phyloP scores from a whole-genome alignment of 2,797 vertebrate genomes.

The Jordanella pulchra region DNA sequence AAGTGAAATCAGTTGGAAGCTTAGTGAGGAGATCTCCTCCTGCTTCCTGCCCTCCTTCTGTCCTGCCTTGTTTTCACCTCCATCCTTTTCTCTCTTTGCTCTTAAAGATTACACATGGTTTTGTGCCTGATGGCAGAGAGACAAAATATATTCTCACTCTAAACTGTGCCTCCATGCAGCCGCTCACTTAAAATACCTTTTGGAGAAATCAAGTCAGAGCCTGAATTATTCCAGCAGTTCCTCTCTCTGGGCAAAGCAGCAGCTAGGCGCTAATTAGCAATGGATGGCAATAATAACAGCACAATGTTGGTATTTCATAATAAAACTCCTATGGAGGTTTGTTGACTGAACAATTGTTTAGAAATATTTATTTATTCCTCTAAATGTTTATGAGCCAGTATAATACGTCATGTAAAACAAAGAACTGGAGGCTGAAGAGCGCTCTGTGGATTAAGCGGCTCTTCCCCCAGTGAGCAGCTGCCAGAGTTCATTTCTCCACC shows the following conservation, averaged over 20 bases:
- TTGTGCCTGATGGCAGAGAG: background rate
- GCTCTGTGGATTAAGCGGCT: background rate
- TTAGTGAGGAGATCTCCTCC: background rate
- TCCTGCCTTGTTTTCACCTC: background rate
- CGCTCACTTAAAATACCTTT: conserved; percentile 17
- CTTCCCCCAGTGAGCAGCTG: conserved; percentile 12
- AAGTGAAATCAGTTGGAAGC: background rate
- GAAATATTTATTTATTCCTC: background rate
- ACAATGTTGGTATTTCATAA: background rate
- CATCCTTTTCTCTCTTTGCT: background rate
- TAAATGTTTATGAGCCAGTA: background rate
- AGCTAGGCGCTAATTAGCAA: conserved; percentile 38
- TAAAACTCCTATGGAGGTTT: conserved; percentile 8
- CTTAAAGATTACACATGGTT: background rate
- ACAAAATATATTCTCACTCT: background rate
- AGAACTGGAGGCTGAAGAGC: conserved; percentile 1
- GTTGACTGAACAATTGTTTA: conserved; percentile 17
- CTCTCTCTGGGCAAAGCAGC: conserved; percentile 30
- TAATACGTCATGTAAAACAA: background rate
- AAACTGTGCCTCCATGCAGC: conserved; percentile 3
- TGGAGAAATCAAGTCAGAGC: conserved; percentile 11
- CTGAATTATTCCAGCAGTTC: conserved; percentile 37
- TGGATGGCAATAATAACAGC: conserved; percentile 25
- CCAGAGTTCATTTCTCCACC: background rate
- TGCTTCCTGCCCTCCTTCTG: background rate